Evolutionary conservation across 2,888 invertebrate species (phyloP).

Genomic region (Sinohyriopsis cumingii): DNA sequence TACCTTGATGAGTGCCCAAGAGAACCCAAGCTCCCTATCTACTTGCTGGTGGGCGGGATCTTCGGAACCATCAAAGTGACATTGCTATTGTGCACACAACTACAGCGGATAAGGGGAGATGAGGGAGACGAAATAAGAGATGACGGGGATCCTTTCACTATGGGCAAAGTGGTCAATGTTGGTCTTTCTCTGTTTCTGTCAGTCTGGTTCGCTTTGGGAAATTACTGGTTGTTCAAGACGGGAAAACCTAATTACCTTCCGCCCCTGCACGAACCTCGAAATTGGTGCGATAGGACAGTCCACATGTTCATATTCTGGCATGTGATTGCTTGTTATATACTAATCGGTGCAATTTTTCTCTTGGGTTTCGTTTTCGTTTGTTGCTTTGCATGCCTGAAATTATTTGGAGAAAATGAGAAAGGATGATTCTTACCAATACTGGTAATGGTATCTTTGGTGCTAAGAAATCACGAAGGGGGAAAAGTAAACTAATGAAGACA

Average conservation of each 20-base stretch:
- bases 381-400: slow-evolving; percentile 10
- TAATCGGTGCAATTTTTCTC: slow-evolving; percentile 58
- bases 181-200: slow-evolving; percentile 81
- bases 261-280: slow-evolving; percentile 82
- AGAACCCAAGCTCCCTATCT: slow-evolving; percentile 84
- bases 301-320: slow-evolving; percentile 86
- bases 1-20: slow-evolving; percentile 86
- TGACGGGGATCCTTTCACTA: slow-evolving; percentile 23
- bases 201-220: slow-evolving; percentile 84
- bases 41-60: slow-evolving; percentile 87
- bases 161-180: slow-evolving; percentile 77
- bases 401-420: too few species aligned
- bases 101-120: slow-evolving; percentile 71
- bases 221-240: slow-evolving; percentile 85
- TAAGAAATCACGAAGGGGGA: too few species aligned
- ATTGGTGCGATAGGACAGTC: slow-evolving; percentile 85
- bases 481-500: too few species aligned
- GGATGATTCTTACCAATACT: too few species aligned
- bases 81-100: slow-evolving; percentile 80
- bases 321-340: slow-evolving; percentile 81
- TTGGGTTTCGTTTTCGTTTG: slow-evolving; percentile 24
- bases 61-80: slow-evolving; percentile 79
- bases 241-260: slow-evolving; percentile 85
- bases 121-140: slow-evolving; percentile 49
- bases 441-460: too few species aligned